A percentile compares a stretch with the other conserved stretches of the same genome.
Conservation (phyloP, 2,888 invertebrate genomes). For the Lottia scabra region DNA sequence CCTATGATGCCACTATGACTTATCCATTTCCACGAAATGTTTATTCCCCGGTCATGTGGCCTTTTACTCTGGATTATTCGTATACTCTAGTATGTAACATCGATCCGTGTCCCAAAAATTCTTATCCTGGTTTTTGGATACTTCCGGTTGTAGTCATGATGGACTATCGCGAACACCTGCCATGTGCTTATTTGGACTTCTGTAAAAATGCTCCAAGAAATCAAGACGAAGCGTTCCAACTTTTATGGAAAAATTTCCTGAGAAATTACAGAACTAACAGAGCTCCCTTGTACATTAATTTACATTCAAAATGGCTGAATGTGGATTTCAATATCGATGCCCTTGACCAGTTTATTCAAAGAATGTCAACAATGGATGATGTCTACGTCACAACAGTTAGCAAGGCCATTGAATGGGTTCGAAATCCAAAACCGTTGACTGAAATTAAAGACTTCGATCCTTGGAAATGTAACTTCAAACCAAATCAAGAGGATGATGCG, state of each 20-base stretch:
- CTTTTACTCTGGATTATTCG: constrained; percentile 87
- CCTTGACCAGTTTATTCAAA: constrained; percentile 57
- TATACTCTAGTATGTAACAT: constrained; percentile 61
- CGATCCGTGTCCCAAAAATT: constrained; percentile 53
- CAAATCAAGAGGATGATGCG: constrained; percentile 27
- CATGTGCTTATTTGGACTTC: constrained; percentile 62
- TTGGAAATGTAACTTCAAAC: constrained; percentile 47
- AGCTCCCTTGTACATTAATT: constrained; percentile 86
- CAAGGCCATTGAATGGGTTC: constrained; percentile 57
- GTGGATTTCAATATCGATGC: constrained; percentile 54
- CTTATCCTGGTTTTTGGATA: constrained; percentile 76
- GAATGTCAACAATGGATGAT: constrained; percentile 53
- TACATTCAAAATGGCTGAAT: constrained; percentile 78
- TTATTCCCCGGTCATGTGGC: constrained; percentile 89
- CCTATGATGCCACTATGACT: constrained; percentile 58
- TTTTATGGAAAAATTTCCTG: constrained; percentile 82
- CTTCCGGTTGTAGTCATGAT: constrained; percentile 73
- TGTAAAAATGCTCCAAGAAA: constrained; percentile 57
- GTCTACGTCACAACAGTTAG: constrained; percentile 56
- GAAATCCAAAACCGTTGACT: constrained; percentile 48
- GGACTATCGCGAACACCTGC: constrained; percentile 55
- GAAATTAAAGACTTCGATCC: constrained; percentile 49
- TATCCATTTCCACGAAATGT: constrained; percentile 86
- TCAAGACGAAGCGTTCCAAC: constrained; percentile 64
- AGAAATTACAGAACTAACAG: constrained; percentile 76